Conservation (phyloP, 2,888 invertebrate species). For the Lepidonotus clava region DNA sequence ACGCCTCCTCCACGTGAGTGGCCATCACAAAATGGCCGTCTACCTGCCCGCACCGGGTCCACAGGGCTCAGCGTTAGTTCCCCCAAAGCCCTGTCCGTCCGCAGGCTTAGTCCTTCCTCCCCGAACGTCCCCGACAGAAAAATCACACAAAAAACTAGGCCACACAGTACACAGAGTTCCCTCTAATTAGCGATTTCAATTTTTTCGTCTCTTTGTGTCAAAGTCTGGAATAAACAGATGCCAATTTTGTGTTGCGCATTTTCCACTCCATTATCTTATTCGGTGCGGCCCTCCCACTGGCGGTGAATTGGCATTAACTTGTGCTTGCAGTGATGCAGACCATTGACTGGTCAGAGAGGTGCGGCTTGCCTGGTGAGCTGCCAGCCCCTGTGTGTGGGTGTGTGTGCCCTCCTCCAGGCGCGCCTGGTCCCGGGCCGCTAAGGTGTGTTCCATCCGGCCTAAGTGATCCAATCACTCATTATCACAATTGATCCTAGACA, state of each 20-base stretch:
- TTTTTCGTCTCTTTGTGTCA: not conserved
- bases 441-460: not conserved
- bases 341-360: too few species aligned
- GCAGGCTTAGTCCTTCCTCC: too few species aligned
- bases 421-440: not conserved
- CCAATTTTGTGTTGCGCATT: not conserved
- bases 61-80: too few species aligned
- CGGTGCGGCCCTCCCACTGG: not conserved
- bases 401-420: too few species aligned
- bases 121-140: too few species aligned
- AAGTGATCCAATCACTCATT: not conserved
- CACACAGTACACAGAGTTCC: not conserved
- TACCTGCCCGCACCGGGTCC: too few species aligned
- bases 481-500: not conserved
- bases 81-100: too few species aligned
- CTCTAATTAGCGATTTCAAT: not conserved
- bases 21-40: too few species aligned
- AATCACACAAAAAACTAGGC: not conserved
- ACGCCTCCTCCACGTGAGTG: too few species aligned
- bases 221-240: conserved; percentile 22
- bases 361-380: too few species aligned
- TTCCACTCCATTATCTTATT: not conserved
- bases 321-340: not conserved
- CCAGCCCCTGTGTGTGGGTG: too few species aligned
- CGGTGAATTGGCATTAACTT: not conserved